phyloP scores from a whole-genome alignment of 2,113 vertebrate species.

The Nothoprocta pentlandii region DNA sequence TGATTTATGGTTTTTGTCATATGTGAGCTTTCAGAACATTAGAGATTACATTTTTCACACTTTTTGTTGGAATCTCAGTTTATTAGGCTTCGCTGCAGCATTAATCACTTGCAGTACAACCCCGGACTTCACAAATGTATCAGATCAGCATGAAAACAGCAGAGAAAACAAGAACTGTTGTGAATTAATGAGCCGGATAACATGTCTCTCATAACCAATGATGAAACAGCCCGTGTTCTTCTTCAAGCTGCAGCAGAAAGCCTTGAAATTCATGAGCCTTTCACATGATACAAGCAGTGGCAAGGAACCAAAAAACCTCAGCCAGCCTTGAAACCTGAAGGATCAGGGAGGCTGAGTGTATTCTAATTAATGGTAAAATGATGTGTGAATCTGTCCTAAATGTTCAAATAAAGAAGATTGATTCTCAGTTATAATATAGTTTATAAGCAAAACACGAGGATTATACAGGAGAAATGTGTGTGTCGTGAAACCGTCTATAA shows the following conservation, averaged over 20 bases:
- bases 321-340: constrained; percentile 16
- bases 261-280: background rate
- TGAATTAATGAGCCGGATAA: constrained; percentile 68
- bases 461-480: constrained; percentile 44
- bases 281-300: background rate
- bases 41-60: constrained; percentile 75
- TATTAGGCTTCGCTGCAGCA: constrained; percentile 57
- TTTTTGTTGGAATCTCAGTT: constrained; percentile 66
- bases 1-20: constrained; percentile 75
- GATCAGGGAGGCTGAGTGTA: background rate
- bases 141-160: constrained; percentile 60
- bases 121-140: constrained; percentile 41
- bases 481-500: constrained; percentile 35
- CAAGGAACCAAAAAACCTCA: background rate
- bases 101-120: constrained; percentile 69
- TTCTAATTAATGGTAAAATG: constrained; percentile 58
- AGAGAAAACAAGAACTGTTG: constrained; percentile 67
- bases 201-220: constrained; percentile 56
- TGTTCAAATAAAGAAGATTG: constrained; percentile 68
- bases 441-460: constrained; percentile 49
- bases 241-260: constrained; percentile 14
- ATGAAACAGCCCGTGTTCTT: constrained; percentile 66
- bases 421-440: constrained; percentile 37
- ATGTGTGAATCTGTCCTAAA: constrained; percentile 61
- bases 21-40: constrained; percentile 71